Percentiles rank a stretch among this genome's conserved stretches.
phyloP scores from a whole-genome alignment of 2,113 vertebrate genomes.

The Dipodomys stephensi region DNA sequence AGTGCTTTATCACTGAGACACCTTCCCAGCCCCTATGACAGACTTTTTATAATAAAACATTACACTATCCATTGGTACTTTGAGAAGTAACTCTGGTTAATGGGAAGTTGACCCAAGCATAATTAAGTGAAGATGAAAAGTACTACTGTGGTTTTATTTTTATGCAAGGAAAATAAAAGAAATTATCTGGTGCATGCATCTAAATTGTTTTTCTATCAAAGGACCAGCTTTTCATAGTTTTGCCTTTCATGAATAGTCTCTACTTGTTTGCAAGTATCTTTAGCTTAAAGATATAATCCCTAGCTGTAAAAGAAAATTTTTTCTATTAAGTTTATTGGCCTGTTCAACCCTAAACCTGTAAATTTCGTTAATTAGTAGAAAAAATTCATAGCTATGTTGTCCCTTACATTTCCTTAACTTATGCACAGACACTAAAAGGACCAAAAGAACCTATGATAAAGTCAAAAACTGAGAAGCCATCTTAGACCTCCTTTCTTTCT shows the following conservation, averaged over 20 bases:
- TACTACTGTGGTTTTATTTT: conserved; percentile 16
- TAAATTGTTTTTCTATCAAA: conserved; percentile 42
- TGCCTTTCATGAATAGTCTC: not conserved
- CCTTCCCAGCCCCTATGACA: not conserved
- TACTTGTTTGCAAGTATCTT: not conserved
- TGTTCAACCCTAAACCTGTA: not conserved
- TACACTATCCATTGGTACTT: not conserved
- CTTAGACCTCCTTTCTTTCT: conserved; percentile 4
- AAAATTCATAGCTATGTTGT: not conserved
- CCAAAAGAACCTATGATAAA: not conserved
- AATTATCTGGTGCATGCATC: not conserved
- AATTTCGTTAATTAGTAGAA: not conserved
- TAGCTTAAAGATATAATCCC: not conserved
- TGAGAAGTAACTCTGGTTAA: conserved; percentile 18
- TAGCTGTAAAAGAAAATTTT: not conserved
- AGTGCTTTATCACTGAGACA: no score
- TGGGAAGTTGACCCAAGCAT: conserved; percentile 32
- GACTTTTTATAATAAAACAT: not conserved
- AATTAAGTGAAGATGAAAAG: not conserved
- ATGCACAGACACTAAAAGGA: not conserved
- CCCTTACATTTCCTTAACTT: not conserved
- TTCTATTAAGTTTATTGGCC: not conserved
- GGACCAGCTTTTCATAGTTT: not conserved
- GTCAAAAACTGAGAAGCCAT: not conserved
- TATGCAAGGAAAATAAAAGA: conserved; percentile 49